Evolutionary conservation across 2,888 invertebrate species (phyloP).

Genomic region (Acleris holmiana): DNA sequence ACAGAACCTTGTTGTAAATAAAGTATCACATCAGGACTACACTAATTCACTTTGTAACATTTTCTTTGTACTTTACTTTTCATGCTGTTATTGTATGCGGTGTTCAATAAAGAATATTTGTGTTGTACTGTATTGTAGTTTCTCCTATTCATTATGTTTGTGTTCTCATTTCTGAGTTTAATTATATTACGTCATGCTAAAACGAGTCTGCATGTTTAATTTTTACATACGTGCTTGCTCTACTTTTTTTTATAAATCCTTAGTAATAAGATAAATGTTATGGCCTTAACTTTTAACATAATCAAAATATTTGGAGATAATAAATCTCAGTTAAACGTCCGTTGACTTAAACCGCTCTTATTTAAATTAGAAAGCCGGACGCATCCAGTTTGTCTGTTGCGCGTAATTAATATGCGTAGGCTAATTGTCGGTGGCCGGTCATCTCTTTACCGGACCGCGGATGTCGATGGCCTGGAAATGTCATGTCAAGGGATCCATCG

Average conservation of each 20-base stretch:
- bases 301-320: slow-evolving; percentile 27
- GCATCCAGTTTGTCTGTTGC: slow-evolving; percentile 61
- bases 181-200: too few relatives aligned
- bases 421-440: slow-evolving; percentile 73
- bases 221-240: too few relatives aligned
- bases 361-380: slow-evolving; percentile 77
- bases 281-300: slow-evolving; percentile 25
- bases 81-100: too few relatives aligned
- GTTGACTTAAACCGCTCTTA: slow-evolving; percentile 62
- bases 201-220: too few relatives aligned
- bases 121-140: too few relatives aligned
- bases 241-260: neutral
- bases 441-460: slow-evolving; percentile 58
- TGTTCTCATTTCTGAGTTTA: too few relatives aligned
- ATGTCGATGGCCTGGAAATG: slow-evolving; percentile 33
- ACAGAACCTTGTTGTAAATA: too few relatives aligned
- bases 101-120: too few relatives aligned
- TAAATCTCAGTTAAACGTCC: slow-evolving; percentile 38
- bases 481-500: slow-evolving; percentile 17
- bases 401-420: slow-evolving; percentile 77
- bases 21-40: too few relatives aligned
- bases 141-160: too few relatives aligned
- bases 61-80: too few relatives aligned
- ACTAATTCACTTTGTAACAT: too few relatives aligned
- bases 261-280: slow-evolving; percentile 9